Base-by-base conservation (phyloP, 2,888 invertebrate genomes). In the Tetranychus truncatus region DNA sequence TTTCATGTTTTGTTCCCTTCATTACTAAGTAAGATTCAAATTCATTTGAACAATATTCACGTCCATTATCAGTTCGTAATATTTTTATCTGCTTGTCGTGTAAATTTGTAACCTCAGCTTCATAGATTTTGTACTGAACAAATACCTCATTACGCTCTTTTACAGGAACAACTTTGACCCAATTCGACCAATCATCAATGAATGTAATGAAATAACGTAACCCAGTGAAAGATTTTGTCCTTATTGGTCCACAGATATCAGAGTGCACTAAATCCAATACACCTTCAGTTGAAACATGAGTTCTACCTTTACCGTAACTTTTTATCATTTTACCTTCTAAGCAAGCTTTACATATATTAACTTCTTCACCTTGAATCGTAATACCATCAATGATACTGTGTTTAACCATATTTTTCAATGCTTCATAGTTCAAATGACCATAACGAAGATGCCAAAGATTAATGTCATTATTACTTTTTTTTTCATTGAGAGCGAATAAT, bases 1-100 rank as follows among this genome's bases (percentile, higher is more conserved):
- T 15, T 66, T 78, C 67, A 74, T 78, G 76, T 0, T 55, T n/a
- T 6, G 79, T 79, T 8, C 78, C 79, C 20, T 75, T 20, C 3
- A 46, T 73, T 45, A 46, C 72, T n/a, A 77, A 74, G 69, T 67
- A 78, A 44, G 45, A 21, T 18, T 71, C 34, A 45, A 79, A 77
- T 2, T 2, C 2, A 1, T 9, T 1, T 21, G 34, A 21, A 4
- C 1, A 34, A 45, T 21, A 72, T n/a, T 44, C n/a, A 6, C 3
- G n/a, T 1, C 44, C 72, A 2, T 44, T 34, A 44, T 72, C 72
- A 2, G 72, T 15, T 18, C n/a, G 1, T 9, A 72, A n/a, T 7
- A 9, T 15, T 3, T 24, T n/a, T 1, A 75, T 66, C 11, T 2
- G 18, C 3, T 75, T 73, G 6, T 66, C 66, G 2, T n/a, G 11